A percentile compares a stretch with the other conserved stretches of the same genome.
These are phyloP conservation scores for Rotaria socialis DNA, from an alignment of 2,888 invertebrate species.

Conservation along the genomic window DNA sequence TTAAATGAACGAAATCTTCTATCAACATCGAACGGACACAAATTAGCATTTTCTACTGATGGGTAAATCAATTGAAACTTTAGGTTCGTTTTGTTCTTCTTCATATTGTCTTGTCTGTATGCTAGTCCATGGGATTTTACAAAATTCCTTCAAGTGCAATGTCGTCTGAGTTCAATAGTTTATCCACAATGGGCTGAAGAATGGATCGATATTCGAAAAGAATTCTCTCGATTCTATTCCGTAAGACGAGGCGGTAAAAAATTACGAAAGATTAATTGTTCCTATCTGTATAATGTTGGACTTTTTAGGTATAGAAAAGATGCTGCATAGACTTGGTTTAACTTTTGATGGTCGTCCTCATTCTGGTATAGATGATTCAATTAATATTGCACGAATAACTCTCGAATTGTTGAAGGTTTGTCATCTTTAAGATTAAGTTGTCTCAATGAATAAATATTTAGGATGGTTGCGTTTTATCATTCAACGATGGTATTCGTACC, in stretches of 20 bases:
- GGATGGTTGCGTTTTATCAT: not conserved
- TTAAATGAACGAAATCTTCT: slow-evolving; percentile 59
- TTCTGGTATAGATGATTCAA: slow-evolving; percentile 64
- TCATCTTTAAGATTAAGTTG: too few relatives aligned
- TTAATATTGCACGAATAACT: slow-evolving; percentile 64
- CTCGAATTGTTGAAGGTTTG: slow-evolving; percentile 62
- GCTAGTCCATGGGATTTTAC: slow-evolving; percentile 65
- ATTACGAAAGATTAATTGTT: too few relatives aligned
- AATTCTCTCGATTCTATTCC: slow-evolving; percentile 61
- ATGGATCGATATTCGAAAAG: slow-evolving; percentile 65
- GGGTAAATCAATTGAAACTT: too few relatives aligned
- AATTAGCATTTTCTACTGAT: slow-evolving; percentile 63
- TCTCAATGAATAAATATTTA: not conserved
- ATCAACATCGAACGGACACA: slow-evolving; percentile 52
- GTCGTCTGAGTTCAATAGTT: slow-evolving; percentile 57
- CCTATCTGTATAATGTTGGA: slow-evolving; percentile 47
- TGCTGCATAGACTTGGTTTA: slow-evolving; percentile 62
- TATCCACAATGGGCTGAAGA: slow-evolving; percentile 58
- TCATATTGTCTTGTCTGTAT: too few relatives aligned
- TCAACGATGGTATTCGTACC: slow-evolving; percentile 3
- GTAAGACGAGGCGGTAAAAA: slow-evolving; percentile 46
- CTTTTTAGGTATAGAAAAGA: slow-evolving; percentile 51
- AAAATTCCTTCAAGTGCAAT: slow-evolving; percentile 64
- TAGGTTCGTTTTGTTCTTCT: too few relatives aligned
- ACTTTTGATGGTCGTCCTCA: slow-evolving; percentile 64